Base-by-base conservation (phyloP, 2,888 invertebrate genomes). In the Drosophila nr. perissopoda region DNA sequence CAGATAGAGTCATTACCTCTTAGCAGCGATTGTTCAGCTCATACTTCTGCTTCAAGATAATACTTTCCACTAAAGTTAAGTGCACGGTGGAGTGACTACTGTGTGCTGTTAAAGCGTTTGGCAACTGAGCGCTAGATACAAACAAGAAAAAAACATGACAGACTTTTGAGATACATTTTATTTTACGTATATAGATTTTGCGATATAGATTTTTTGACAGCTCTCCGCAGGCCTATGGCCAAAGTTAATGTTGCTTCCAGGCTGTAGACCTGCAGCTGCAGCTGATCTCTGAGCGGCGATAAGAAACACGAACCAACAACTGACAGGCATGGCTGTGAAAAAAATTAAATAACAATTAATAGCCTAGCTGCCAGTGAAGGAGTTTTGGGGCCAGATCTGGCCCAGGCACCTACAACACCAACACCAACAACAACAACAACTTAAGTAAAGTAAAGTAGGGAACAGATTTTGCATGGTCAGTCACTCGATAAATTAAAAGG, bases 261-360 rank as follows among this genome's bases (percentile, higher is more conserved):
- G 54, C 34, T 59, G 61, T 38, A 74, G 58, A 73, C 53, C 80
- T 75, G 78, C 78, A 78, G 76, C 76, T 78, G 78, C 74, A 62
- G 68, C 29, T 49, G 77, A 74, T 78, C 56, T 42, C 59, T 40
- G 27, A 36, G 42, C 57, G 31, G 46, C 61, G 86, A 83, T 83
- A 83, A 79, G 77, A 70, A 56, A 25, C 62, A 21, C 21, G 11
- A 21, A 18, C 25, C 42, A 46, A 65, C 68, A 61, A 60, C 64
- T 59, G 66, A 74, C 79, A 74, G 61, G 62, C 71, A 56, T 52
- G 64, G 51, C 46, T 46, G 64, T 57, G 31, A 58, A 54, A 65
- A 80, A 83, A 83, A 83, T 83, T 83, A 83, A 84, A 81, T 80
- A 82, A 82, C 83, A 84, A 84, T 84, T 84, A 84, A 87, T 83